Evolutionary conservation across 2,888 invertebrate species (phyloP), one percentile per base, ranked within the genome.

Genomic region (Smittia aterrima): DNA sequence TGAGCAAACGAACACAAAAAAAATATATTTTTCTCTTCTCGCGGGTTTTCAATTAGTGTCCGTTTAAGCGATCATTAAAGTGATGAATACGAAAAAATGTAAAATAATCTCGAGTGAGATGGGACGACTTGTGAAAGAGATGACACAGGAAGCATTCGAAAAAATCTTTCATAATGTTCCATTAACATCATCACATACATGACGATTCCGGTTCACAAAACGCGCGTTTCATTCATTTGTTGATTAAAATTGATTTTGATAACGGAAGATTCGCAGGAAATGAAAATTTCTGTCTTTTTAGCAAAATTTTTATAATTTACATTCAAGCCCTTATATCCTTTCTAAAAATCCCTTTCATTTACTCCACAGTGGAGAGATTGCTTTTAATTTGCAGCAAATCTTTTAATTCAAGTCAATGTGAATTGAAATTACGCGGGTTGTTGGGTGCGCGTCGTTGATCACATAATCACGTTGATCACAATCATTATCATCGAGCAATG

Each of bases 201-300:
- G 58, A 58, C n/a, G 58, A 58, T 58, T 58, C 22, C 58, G 22
- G 7, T 58, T 58, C 47, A n/a, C 16, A 13, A 38, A 38, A 47
- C 16, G 58, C 58, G 58, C 58, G 58, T 18, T 58, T 58, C 58
- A 22, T 58, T 58, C 22, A 58, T 58, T 58, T 58, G 58, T 18
- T 58, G 18, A 58, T 58, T 58, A 58, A 58, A 58, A 58, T 58
- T 20, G 20, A 58, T 58, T 58, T 58, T 58, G 47, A 47, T 47
- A 47, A 47, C 11, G 47, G 47, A 16, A 16, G n/a, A 47, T 32
- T 32, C 3, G 9, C 32, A 32, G 32, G 32, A 32, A 32, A 32
- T 9, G 32, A 32, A 32, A 3, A 32, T 32, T 32, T 32, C 32
- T 32, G 4, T 3, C 32, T 32, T 32, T 32, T 32, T 32, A 9